Conservation (phyloP, 2,797 vertebrate genomes). For the Mus minutoides region DNA sequence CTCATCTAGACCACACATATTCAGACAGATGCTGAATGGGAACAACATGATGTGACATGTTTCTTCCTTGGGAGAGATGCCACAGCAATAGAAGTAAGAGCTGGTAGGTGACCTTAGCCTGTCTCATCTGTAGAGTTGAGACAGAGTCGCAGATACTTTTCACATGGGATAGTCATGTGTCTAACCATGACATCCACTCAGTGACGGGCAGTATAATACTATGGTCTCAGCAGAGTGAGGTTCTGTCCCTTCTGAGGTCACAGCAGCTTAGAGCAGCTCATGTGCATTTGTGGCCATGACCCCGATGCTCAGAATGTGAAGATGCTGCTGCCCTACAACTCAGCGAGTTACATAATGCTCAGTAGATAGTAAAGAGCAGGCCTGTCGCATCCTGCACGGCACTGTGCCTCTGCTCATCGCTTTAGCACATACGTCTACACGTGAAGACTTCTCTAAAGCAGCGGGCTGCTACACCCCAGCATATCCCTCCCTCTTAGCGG, state of each 20-base stretch:
- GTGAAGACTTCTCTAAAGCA: neutral
- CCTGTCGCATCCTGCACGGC: neutral
- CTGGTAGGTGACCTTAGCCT: neutral
- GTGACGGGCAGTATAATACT: neutral
- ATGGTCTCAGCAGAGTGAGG: neutral
- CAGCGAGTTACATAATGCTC: neutral
- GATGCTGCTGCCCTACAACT: neutral
- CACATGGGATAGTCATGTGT: no score
- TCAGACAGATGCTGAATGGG: neutral
- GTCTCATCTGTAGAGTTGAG: neutral
- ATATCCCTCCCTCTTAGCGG: neutral
- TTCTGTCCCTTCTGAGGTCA: neutral
- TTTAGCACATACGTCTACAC: no score
- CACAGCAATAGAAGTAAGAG: neutral
- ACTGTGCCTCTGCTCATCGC: neutral
- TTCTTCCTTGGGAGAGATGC: neutral
- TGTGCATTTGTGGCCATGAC: no score
- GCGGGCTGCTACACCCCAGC: neutral
- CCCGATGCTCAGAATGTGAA: neutral
- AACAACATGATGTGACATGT: neutral
- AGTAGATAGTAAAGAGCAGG: no score
- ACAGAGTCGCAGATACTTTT: neutral
- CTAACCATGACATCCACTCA: neutral
- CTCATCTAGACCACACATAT: neutral
- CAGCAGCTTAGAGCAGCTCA: neutral